Base-by-base conservation (phyloP, 2,113 vertebrate species). In the Callopanchax toddi region DNA sequence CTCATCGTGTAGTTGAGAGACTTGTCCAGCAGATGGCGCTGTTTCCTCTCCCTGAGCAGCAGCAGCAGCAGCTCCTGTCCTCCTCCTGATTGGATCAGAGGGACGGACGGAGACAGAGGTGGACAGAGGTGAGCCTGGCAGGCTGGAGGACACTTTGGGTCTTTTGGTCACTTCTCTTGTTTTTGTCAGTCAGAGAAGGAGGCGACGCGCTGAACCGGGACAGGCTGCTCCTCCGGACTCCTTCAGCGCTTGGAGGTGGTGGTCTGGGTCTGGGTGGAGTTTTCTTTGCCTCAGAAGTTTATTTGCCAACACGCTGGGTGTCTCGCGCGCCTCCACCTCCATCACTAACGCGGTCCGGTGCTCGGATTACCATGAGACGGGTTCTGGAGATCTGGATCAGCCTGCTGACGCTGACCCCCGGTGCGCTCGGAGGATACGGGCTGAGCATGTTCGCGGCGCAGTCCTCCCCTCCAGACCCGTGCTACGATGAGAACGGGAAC, bases 401-500 rank as follows among this genome's bases (percentile, higher is more conserved):
- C 80, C 85, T 93, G 81, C 92, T 93, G 85, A 92, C 93, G 12
- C 81, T 95, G 84, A 89, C 87, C 87, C 84, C 87, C 53, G 91
- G 91, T 23, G 93, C 84, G 49, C 89, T 86, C n/a, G 93, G 89
- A 21, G 94, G 92, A 42, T 92, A 93, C 85, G 94, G 94, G 59
- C 93, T 94, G 82, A 93, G 91, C 85, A 93, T 96, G 95, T 99
- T 99, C 70, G 94, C 97, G 0, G 96, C 95, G 55, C 97, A 98
- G 83, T 95, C 94, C 3, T 94, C 96, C 5, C 96, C 96, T 55
- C 97, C 97, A 3, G 97, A 98, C 68, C 97, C 97, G 15, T 99
- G 97, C 89, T 95, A 97, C 63, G 96, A 99, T 40, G 97, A 98
- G 91, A 95, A 96, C 87, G 96, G 95, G 54, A 94, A 96, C 89